Conservation (phyloP, 2,888 invertebrate species). For the Carterocephalus palaemon region DNA sequence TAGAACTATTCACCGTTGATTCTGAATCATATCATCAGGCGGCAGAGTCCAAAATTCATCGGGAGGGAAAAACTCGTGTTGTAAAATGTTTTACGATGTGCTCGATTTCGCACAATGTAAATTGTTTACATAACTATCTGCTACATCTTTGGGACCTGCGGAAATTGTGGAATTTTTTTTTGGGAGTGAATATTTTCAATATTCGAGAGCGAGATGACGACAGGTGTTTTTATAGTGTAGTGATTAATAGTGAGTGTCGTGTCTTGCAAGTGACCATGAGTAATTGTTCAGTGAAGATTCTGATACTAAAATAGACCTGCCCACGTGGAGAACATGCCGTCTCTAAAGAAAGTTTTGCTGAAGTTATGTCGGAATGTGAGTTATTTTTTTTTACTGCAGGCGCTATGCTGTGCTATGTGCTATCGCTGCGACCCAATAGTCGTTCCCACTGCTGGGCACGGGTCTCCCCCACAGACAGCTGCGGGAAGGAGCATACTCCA, state of each 20-base stretch:
- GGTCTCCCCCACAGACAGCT: too few species aligned
- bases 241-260: constrained; percentile 36
- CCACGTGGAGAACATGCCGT: constrained; percentile 42
- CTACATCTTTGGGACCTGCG: constrained; percentile 35
- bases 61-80: constrained; percentile 7
- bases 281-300: constrained; percentile 24
- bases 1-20: background rate
- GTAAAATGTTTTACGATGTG: constrained; percentile 16
- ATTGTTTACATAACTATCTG: constrained; percentile 45
- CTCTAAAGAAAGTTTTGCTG: constrained; percentile 46
- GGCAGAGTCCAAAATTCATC: constrained; percentile 16
- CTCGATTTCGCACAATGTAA: constrained; percentile 37
- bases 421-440: too few species aligned
- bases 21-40: constrained; percentile 15
- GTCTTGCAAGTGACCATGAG: constrained; percentile 49
- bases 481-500: too few species aligned
- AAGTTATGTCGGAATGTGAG: constrained; percentile 49
- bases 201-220: constrained; percentile 34
- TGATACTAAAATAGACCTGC: constrained; percentile 32
- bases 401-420: too few species aligned
- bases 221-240: constrained; percentile 42
- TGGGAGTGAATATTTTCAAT: constrained; percentile 44
- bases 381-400: constrained; percentile 26
- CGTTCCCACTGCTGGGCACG: too few species aligned
- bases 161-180: constrained; percentile 52